Evolutionary conservation across 2,888 invertebrate genomes (phyloP).

Genomic region (Polia nebulosa): DNA sequence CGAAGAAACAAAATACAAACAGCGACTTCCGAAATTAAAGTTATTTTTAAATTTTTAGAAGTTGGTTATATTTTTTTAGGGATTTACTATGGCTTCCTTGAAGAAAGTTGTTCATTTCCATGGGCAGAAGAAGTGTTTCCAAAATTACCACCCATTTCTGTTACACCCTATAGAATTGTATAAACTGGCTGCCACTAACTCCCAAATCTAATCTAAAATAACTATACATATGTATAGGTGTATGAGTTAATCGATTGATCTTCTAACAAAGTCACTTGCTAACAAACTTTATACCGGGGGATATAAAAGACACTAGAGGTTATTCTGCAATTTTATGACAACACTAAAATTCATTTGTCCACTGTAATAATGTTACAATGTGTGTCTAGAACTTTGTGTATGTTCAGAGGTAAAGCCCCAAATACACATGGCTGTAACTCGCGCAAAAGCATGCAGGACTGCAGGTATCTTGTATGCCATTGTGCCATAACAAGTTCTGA

Average conservation of each 20-base stretch:
- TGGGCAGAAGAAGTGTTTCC: too few species aligned
- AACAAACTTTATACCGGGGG: slow-evolving; percentile 12
- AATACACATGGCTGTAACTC: too few species aligned
- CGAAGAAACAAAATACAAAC: too few species aligned
- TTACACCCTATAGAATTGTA: neutral
- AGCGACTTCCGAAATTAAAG: too few species aligned
- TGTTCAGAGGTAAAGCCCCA: slow-evolving; percentile 7
- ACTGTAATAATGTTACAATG: slow-evolving; percentile 27
- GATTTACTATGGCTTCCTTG: too few species aligned
- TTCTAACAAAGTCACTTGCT: slow-evolving; percentile 31
- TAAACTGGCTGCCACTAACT: neutral
- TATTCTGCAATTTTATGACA: slow-evolving; percentile 33
- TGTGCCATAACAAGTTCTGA: too few species aligned
- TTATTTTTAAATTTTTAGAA: too few species aligned
- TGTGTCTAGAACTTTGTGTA: slow-evolving; percentile 12
- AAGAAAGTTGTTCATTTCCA: too few species aligned
- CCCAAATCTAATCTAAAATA: neutral
- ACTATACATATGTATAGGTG: neutral
- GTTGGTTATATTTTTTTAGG: too few species aligned
- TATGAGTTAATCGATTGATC: slow-evolving; percentile 12
- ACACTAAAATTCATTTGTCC: slow-evolving; percentile 24
- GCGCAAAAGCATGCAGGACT: too few species aligned
- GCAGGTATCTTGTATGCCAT: too few species aligned
- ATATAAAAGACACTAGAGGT: slow-evolving; percentile 34
- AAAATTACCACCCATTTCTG: too few species aligned